Evolutionary conservation across 1,140 invertebrate species (phyloP), one percentile per base, ranked within the genome.

Genomic region (Drosophila micromelanica): DNA sequence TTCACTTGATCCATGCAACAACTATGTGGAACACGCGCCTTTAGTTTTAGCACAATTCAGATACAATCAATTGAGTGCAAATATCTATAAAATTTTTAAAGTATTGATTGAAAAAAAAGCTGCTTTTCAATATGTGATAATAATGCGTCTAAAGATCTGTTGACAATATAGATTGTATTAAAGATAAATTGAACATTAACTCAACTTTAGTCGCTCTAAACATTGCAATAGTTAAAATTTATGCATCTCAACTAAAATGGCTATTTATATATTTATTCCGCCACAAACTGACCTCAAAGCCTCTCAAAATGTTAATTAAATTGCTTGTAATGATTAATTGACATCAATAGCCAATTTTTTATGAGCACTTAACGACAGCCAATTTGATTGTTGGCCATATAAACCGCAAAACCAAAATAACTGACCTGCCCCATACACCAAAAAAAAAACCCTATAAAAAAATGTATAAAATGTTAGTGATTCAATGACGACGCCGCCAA

Each of bases 351-450:
- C 37, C 35, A 55, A n/a, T 76, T 76, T 52, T 46, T 17, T 32
- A 67, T 69, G 65, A 56, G 30, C 68, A 67, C 56, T 76, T 65
- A 42, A 63, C 13, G 17, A 43, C 27, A 35, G 37, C 9, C 63
- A 17, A 48, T 20, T 32, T 37, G 42, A 51, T 40, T 49, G 52
- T 55, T 17, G 27, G 46, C 55, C 35, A 75, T 17, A 37, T 13
- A 68, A 61, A 56, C 35, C 20, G 62, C 68, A 49, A 68, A 49
- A 63, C 23, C 57, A 49, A 62, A 62, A 63, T 46, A 73, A 87
- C 82, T 87, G 67, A 86, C 82, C 81, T 82, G 64, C 60, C 52
- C 69, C 74, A 87, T 42, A 17, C 63, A 62, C 68, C 45, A 62
- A 82, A 37, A 15, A 54, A 9, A 17, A 5, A 54, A 13, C 40